Conservation (phyloP, 2,797 vertebrate species). For the Leucoraja ocellata region DNA sequence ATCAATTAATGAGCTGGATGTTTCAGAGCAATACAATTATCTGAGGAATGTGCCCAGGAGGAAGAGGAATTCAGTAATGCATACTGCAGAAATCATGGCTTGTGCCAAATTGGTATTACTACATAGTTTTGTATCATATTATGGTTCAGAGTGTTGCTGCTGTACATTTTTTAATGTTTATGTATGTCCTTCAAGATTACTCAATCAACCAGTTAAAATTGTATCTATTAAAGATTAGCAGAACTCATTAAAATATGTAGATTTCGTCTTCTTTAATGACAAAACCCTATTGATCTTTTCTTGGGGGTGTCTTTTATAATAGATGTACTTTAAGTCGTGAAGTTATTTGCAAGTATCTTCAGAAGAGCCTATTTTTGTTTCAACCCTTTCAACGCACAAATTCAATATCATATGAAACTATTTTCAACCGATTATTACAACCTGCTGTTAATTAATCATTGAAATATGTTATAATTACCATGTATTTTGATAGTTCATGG, state of each 20-base stretch:
- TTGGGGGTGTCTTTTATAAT: neutral
- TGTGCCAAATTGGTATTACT: neutral
- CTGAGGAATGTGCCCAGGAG: neutral
- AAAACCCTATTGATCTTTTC: neutral
- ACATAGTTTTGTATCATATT: neutral
- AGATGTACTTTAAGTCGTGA: no score
- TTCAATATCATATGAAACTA: neutral
- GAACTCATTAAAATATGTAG: neutral
- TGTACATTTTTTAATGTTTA: no score
- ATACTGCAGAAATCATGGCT: neutral
- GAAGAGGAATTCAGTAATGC: neutral
- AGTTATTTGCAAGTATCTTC: neutral
- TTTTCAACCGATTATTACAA: neutral
- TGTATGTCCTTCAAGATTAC: neutral
- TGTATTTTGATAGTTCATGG: neutral
- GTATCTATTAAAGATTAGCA: neutral
- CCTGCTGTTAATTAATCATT: neutral
- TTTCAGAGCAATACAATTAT: neutral
- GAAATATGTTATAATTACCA: neutral
- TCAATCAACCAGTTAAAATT: neutral
- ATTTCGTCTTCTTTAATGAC: neutral
- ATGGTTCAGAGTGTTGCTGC: neutral
- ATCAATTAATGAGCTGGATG: neutral
- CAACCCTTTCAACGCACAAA: neutral
- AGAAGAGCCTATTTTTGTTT: neutral